phyloP scores from a whole-genome alignment of 2,797 vertebrate genomes.

The Clarias platycephalus region DNA sequence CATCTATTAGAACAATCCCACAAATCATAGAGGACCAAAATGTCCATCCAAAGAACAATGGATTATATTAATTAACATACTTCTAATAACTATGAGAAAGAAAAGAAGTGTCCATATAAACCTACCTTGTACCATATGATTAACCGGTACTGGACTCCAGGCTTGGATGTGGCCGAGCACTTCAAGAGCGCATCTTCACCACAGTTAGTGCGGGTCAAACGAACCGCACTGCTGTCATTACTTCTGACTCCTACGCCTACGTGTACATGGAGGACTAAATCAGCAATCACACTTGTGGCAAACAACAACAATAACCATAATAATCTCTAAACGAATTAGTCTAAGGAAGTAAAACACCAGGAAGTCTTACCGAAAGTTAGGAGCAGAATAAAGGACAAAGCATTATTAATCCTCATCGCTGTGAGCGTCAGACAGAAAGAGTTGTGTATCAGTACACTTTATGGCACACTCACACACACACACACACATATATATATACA shows the following conservation, averaged over 20 bases:
- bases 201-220: fast-evolving
- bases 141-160: slow-evolving; percentile 57
- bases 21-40: neutral
- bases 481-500: neutral
- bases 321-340: neutral
- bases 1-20: neutral
- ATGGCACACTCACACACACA: neutral
- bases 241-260: neutral
- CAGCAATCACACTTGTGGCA: neutral
- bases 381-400: neutral
- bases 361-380: slow-evolving; percentile 37
- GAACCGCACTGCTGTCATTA: fast-evolving
- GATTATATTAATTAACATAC: neutral
- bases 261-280: neutral
- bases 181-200: slow-evolving; percentile 36
- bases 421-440: neutral
- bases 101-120: neutral
- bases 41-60: neutral
- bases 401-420: slow-evolving; percentile 10
- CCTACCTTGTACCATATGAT: slow-evolving; percentile 72
- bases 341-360: neutral
- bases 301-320: neutral
- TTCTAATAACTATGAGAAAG: neutral
- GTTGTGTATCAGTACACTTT: neutral
- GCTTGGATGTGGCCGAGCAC: slow-evolving; percentile 49